A percentile compares a stretch with the other conserved stretches of the same genome.
phyloP scores from a whole-genome alignment of 1,140 invertebrate species.

The Epicauta chinensis region DNA sequence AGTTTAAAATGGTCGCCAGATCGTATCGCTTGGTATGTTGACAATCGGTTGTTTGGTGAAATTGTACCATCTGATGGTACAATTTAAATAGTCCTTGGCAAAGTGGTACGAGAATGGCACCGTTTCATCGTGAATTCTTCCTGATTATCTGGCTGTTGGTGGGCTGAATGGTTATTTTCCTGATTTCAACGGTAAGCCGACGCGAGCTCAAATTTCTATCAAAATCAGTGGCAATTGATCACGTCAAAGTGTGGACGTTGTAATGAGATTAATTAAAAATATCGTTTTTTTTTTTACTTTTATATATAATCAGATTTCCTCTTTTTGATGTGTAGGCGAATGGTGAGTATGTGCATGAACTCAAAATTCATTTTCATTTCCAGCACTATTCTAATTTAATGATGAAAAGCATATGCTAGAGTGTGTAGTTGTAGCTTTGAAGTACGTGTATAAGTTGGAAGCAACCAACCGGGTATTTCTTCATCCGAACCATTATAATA shows the following conservation, averaged over 20 bases:
- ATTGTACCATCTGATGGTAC: constrained; percentile 9
- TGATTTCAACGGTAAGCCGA: constrained; percentile 43
- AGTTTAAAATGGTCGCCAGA: constrained; percentile 47
- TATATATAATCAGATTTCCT: no score
- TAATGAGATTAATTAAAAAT: no score
- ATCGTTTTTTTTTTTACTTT: no score
- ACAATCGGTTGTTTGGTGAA: constrained; percentile 26
- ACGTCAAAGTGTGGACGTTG: constrained; percentile 51
- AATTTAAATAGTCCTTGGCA: constrained; percentile 40
- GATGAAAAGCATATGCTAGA: no score
- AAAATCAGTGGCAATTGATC: constrained; percentile 53
- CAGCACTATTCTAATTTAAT: no score
- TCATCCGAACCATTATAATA: no score
- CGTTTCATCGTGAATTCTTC: constrained; percentile 59
- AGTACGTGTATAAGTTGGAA: no score
- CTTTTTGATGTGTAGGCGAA: no score
- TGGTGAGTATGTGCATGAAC: no score
- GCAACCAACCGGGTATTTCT: no score
- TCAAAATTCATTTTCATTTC: no score
- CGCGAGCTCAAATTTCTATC: constrained; percentile 46
- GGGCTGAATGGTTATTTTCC: constrained; percentile 45
- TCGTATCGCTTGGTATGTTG: constrained; percentile 23
- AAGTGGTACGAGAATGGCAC: constrained; percentile 44
- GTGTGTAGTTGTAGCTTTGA: no score
- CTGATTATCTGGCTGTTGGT: constrained; percentile 48